Evolutionary conservation across 35 echinoderm and acorn worm genomes (phyloP), one percentile per base, ranked within the genome.

Genomic region (Heliocidaris tuberculata): DNA sequence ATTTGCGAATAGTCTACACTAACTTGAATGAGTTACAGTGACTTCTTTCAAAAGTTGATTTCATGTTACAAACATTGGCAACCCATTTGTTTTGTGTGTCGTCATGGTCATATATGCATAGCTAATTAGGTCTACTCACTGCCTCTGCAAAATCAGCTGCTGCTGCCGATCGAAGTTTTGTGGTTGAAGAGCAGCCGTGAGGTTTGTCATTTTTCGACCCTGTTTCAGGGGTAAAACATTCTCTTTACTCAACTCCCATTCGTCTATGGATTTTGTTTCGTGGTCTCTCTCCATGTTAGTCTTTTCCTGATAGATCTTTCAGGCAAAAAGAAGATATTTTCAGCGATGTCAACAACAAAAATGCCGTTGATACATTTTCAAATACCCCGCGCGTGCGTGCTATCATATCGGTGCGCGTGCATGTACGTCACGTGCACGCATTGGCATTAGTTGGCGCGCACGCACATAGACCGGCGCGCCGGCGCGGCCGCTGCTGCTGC

Each of bases 201-300:
- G 85, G 94, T 96, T 97, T 0, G 86, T 56, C 31, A 97, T 92
- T 94, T 99, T 99, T 35, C 98, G 95, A 21, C 98, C 98, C 32
- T 97, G 95, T 93, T 97, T 97, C 85, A 99, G 85, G 29, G 98
- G 98, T 32, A 96, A 95, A 35, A 99, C 96, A 93, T 99, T 99
- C 85, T 99, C 98, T 95, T 99, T 99, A 32, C 98, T 96, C 6
- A 99, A 94, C 85, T 99, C 98, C 98, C 98, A 99, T 90, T 97
- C 95, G 93, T 99, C 98, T 24, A 31, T 30, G 4, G 50, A 93
- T 48, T 30, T 50, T 15, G 47, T 56, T 16, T 89, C 87, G 29
- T 89, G 31, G 19, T 89, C 47, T 48, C 87, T 19, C 47, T 89
- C 87, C 87, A 89, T 89, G 16, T 89, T 89, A 17, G 27, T 4